A percentile compares a stretch with the other conserved stretches of the same genome.
phyloP scores from a whole-genome alignment of 2,797 vertebrate species.

The Nannoperca obscura region DNA sequence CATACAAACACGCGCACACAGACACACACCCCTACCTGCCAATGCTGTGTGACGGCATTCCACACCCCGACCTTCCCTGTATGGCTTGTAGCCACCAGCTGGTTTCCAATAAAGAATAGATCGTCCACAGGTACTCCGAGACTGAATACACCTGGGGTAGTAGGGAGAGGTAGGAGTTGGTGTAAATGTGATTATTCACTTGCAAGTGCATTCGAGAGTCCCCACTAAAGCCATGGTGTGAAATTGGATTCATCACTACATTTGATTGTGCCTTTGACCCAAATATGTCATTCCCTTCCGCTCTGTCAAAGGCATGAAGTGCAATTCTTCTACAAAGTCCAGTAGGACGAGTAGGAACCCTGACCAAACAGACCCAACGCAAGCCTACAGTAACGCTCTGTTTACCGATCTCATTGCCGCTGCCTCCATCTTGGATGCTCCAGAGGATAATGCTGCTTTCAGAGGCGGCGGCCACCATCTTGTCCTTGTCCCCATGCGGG shows the following conservation, averaged over 20 bases:
- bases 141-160: constrained; percentile 91
- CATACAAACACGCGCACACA: neutral
- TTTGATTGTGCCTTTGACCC: neutral
- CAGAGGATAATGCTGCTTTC: constrained; percentile 97
- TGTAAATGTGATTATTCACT: neutral
- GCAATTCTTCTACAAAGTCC: neutral
- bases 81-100: constrained; percentile 97
- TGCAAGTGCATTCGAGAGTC: neutral
- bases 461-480: constrained; percentile 97
- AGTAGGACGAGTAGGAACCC: too few relatives aligned
- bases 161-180: neutral
- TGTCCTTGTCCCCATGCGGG: constrained; percentile 98
- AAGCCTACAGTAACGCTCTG: neutral
- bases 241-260: neutral
- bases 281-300: neutral
- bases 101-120: constrained; percentile 98
- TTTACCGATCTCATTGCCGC: constrained; percentile 94
- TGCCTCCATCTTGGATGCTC: constrained; percentile 97
- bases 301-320: neutral
- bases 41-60: constrained; percentile 99
- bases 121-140: constrained; percentile 96
- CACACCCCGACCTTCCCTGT: constrained; percentile 99
- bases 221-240: too few relatives aligned
- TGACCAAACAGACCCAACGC: neutral
- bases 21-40: constrained; percentile 88